These are phyloP conservation scores for Mastacembelus armatus DNA, from an alignment of 2,797 vertebrate genomes.

Conservation along the genomic window DNA sequence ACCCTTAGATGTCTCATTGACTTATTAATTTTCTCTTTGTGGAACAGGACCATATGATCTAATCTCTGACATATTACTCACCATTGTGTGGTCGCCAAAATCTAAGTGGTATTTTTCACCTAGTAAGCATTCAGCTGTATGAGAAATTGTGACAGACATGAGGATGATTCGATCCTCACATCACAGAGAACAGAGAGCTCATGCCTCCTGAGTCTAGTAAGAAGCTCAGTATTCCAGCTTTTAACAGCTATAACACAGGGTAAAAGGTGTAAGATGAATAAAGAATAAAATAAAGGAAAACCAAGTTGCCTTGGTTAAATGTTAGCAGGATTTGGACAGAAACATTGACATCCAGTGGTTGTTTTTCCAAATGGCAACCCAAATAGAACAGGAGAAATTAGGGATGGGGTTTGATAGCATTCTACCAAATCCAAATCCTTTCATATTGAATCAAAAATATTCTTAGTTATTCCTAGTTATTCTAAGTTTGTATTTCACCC, in stretches of 20 bases:
- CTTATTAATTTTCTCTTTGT: not conserved
- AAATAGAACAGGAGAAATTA: too few species aligned
- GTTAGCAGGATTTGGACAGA: not conserved
- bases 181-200: too few species aligned
- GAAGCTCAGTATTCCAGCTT: not conserved
- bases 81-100: not conserved
- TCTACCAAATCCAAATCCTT: too few species aligned
- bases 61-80: slow-evolving; percentile 8
- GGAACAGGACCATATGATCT: not conserved
- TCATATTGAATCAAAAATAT: too few species aligned
- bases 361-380: too few species aligned
- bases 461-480: too few species aligned
- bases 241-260: not conserved
- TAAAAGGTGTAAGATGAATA: not conserved
- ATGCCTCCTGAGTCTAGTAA: not conserved
- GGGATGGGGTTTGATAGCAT: too few species aligned
- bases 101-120: not conserved
- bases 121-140: not conserved
- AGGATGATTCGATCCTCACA: not conserved
- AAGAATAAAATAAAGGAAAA: not conserved
- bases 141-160: not conserved
- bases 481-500: too few species aligned
- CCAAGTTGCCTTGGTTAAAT: not conserved
- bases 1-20: not conserved
- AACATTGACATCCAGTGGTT: too few species aligned